Evolutionary conservation across 2,113 vertebrate species (phyloP).

Genomic region (Rhipidura dahli): DNA sequence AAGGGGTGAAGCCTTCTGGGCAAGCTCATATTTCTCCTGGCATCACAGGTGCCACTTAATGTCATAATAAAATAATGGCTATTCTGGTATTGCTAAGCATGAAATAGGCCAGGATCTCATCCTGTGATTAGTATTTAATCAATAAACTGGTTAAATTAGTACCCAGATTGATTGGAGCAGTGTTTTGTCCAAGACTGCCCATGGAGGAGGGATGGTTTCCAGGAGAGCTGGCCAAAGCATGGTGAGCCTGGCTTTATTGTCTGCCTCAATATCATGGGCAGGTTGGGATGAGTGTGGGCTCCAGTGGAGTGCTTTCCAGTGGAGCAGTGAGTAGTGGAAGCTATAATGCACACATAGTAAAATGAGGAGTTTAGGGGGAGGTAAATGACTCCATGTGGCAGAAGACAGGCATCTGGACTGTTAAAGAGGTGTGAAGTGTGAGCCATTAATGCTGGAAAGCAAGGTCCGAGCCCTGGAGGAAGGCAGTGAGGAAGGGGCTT

Average conservation of each 20-base stretch:
- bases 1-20: neutral
- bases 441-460: neutral
- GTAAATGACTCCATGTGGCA: neutral
- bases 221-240: neutral
- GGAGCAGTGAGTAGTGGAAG: neutral
- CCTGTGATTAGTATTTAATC: neutral
- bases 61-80: neutral
- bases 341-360: neutral
- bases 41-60: neutral
- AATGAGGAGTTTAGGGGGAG: neutral
- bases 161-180: neutral
- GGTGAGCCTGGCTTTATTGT: neutral
- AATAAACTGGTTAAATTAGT: neutral
- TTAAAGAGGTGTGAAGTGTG: neutral
- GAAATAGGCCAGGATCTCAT: neutral
- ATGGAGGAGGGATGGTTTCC: neutral
- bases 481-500: neutral
- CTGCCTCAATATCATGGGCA: neutral
- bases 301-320: neutral
- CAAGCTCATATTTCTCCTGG: neutral
- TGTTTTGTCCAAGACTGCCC: neutral
- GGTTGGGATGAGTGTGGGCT: rapidly evolving
- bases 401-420: neutral
- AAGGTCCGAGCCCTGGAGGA: neutral
- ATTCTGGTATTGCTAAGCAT: neutral